These are phyloP conservation scores for Andrena minutula DNA, from an alignment of 2,888 invertebrate species.

Conservation along the genomic window DNA sequence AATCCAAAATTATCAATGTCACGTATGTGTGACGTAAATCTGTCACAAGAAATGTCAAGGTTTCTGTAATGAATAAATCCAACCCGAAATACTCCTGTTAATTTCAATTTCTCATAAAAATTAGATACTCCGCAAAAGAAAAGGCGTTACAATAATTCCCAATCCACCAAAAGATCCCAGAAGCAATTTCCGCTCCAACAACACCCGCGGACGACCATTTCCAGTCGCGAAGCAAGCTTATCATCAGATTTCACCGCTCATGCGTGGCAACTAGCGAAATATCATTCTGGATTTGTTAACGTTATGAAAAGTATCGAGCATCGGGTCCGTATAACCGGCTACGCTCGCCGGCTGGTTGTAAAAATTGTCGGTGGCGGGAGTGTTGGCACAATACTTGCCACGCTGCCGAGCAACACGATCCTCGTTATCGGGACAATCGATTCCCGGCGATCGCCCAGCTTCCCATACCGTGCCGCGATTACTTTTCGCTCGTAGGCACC, in stretches of 20 bases:
- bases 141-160: no score
- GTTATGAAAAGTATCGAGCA: background rate
- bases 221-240: no score
- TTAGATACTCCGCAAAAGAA: no score
- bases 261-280: background rate
- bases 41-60: no score
- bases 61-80: no score
- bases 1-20: no score
- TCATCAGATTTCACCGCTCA: background rate
- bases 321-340: background rate
- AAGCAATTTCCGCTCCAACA: background rate
- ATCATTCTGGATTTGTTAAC: background rate
- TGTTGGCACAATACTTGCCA: conserved; percentile 7
- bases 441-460: conserved; percentile 44
- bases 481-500: conserved; percentile 63
- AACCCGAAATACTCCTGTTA: no score
- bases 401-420: conserved; percentile 15
- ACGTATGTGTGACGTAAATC: no score
- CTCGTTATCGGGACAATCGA: conserved; percentile 67
- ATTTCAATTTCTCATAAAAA: no score
- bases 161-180: background rate
- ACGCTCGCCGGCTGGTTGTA: background rate
- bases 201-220: background rate
- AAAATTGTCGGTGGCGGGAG: background rate
- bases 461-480: conserved; percentile 33